Evolutionary conservation across 2,113 vertebrate species (phyloP).

Genomic region (Rutilus rutilus): DNA sequence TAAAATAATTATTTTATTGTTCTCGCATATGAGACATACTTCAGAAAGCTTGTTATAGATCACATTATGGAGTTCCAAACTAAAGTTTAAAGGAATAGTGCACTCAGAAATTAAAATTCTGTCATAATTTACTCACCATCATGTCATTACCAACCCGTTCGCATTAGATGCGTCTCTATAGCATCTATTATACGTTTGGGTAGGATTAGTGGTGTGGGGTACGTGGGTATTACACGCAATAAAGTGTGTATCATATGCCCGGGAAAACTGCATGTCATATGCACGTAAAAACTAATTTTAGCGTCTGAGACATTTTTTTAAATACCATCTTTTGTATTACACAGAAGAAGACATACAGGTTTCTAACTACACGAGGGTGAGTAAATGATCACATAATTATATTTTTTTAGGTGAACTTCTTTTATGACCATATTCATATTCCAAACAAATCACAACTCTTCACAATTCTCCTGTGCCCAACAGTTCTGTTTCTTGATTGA

Average conservation of each 20-base stretch:
- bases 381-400: neutral
- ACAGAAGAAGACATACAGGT: neutral
- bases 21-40: neutral
- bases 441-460: neutral
- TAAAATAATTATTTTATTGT: neutral
- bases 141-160: no score
- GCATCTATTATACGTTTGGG: no score
- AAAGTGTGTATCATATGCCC: no score
- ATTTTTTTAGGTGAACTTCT: neutral
- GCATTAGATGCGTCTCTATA: no score
- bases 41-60: neutral
- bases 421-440: neutral
- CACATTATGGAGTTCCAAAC: neutral
- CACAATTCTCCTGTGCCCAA: neutral
- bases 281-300: no score
- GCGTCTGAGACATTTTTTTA: no score
- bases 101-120: neutral
- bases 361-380: neutral
- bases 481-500: neutral
- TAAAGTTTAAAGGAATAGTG: neutral
- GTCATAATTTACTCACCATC: no score
- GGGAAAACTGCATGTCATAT: no score
- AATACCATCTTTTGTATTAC: neutral
- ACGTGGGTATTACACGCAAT: no score
- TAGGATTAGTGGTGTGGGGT: no score